A percentile compares a stretch with the other conserved stretches of the same genome.
These are phyloP conservation scores for Phrynocephalus versicolor DNA, from an alignment of 2,113 vertebrate species.

Conservation along the genomic window DNA sequence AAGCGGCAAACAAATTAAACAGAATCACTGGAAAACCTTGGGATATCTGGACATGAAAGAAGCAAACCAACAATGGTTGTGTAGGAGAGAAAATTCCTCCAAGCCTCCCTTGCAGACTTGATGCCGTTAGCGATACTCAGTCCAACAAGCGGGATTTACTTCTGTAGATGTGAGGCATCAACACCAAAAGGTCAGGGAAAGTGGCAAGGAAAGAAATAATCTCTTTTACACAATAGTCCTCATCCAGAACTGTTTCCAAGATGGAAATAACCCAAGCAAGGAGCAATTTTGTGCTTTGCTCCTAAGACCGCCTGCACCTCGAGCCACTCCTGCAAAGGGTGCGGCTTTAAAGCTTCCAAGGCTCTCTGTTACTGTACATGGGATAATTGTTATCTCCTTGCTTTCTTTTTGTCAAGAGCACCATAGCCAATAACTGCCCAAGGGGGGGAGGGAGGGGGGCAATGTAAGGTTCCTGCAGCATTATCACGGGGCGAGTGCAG, in stretches of 20 bases:
- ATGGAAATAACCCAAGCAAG: constrained; percentile 3
- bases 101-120: no score
- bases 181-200: not conserved
- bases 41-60: not conserved
- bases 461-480: constrained; percentile 71
- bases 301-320: not conserved
- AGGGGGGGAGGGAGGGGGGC: constrained; percentile 56
- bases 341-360: constrained; percentile 30
- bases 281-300: constrained; percentile 25
- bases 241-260: constrained; percentile 13
- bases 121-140: not conserved
- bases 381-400: constrained; percentile 48
- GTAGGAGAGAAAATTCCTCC: not conserved
- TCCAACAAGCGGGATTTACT: not conserved
- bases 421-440: constrained; percentile 33
- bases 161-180: constrained; percentile 9
- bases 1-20: not conserved
- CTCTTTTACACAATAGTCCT: constrained; percentile 25
- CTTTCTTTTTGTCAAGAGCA: constrained; percentile 55
- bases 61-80: not conserved
- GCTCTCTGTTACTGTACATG: constrained; percentile 37
- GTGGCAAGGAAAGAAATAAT: constrained; percentile 4
- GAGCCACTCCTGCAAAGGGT: constrained; percentile 33
- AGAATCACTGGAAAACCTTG: not conserved
- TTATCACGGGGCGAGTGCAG: constrained; percentile 45